Conservation (phyloP, 1,140 invertebrate genomes). For the Bombus sylvicola region DNA sequence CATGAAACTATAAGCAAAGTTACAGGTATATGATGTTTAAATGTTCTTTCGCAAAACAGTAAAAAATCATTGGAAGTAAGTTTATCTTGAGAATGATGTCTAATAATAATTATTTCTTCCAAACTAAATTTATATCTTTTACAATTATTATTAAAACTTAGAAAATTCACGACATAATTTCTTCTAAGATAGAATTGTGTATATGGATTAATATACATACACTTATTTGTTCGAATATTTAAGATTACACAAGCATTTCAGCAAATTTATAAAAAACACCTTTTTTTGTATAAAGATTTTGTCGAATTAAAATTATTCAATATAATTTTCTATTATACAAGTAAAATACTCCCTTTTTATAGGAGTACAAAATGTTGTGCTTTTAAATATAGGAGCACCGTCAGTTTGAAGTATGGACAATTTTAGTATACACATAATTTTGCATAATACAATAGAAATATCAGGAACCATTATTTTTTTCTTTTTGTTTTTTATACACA, state of each 20-base stretch:
- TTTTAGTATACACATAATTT: conserved; percentile 30
- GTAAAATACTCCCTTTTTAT: not conserved
- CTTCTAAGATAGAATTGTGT: conserved; percentile 12
- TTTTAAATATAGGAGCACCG: conserved; percentile 12
- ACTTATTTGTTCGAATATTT: conserved; percentile 6
- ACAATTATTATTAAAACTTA: conserved; percentile 2
- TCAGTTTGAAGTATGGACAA: not conserved
- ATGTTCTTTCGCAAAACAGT: not conserved
- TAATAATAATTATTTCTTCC: not conserved
- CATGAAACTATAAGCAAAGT: conserved; percentile 60
- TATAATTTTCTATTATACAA: not conserved
- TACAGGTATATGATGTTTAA: conserved; percentile 32
- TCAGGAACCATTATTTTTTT: conserved; percentile 45
- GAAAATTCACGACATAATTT: conserved; percentile 2
- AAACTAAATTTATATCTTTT: conserved; percentile 6
- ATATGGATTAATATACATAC: not conserved
- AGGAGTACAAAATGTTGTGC: conserved; percentile 17
- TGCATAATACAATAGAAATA: conserved; percentile 35
- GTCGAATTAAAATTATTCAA: not conserved
- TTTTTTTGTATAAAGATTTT: not conserved
- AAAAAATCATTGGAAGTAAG: conserved; percentile 31
- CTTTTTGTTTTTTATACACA: conserved; percentile 26
- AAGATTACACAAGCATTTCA: not conserved
- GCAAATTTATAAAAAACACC: not conserved
- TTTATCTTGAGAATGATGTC: conserved; percentile 12